Evolutionary conservation across 2,888 invertebrate species (phyloP).

Genomic region (Agonopterix arenella): DNA sequence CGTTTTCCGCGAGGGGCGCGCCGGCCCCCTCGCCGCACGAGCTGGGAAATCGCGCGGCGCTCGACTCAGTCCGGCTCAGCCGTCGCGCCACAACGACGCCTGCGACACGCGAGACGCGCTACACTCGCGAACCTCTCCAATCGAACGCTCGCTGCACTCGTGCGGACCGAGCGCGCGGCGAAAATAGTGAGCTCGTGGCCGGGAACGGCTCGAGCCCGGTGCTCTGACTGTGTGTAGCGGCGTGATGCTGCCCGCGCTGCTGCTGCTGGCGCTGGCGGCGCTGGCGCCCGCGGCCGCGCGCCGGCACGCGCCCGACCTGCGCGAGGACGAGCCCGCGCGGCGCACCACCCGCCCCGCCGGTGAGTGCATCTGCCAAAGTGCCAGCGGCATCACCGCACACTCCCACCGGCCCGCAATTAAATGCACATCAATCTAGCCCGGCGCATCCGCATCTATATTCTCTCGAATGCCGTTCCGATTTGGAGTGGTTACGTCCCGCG

Average conservation of each 20-base stretch:
- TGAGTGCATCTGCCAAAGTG: slow-evolving; percentile 67
- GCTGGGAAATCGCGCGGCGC: slow-evolving; percentile 68
- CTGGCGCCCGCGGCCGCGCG: slow-evolving; percentile 54
- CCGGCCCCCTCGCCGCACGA: slow-evolving; percentile 58
- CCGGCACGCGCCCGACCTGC: slow-evolving; percentile 79
- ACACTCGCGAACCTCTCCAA: slow-evolving; percentile 43
- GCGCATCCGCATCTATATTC: slow-evolving; percentile 22
- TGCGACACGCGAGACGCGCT: slow-evolving; percentile 46
- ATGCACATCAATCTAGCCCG: slow-evolving; percentile 30
- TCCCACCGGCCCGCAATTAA: slow-evolving; percentile 20
- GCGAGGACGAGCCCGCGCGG: slow-evolving; percentile 81
- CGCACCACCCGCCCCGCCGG: slow-evolving; percentile 81
- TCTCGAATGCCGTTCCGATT: slow-evolving; percentile 19
- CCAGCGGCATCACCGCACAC: slow-evolving; percentile 47
- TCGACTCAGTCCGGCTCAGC: slow-evolving; percentile 68
- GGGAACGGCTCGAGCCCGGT: slow-evolving; percentile 46
- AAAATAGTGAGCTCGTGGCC: slow-evolving; percentile 71
- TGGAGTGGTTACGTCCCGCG: slow-evolving; percentile 12
- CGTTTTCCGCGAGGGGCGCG: slow-evolving; percentile 69
- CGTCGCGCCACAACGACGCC: slow-evolving; percentile 66
- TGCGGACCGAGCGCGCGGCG: slow-evolving; percentile 50
- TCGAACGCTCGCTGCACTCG: slow-evolving; percentile 38
- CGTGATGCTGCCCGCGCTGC: slow-evolving; percentile 61
- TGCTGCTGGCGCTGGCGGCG: slow-evolving; percentile 57
- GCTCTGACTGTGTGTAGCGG: slow-evolving; percentile 37